These are phyloP conservation scores for Heloderma charlesbogerti DNA, from an alignment of 2,113 vertebrate genomes.

Conservation along the genomic window DNA sequence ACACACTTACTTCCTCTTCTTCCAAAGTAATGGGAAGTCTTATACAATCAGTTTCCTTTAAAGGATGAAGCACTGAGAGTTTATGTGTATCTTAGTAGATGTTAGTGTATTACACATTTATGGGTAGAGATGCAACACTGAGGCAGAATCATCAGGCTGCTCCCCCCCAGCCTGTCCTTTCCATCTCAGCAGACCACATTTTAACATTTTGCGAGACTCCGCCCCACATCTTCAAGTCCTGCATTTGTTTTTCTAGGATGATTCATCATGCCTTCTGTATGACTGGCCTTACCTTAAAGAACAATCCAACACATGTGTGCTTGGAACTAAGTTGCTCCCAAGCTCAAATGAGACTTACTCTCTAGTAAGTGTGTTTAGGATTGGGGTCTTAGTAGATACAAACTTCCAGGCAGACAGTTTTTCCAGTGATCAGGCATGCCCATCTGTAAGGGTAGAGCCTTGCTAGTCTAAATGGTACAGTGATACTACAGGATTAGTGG, in stretches of 20 bases:
- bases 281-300: neutral
- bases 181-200: neutral
- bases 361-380: neutral
- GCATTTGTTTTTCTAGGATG: neutral
- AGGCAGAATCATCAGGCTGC: neutral
- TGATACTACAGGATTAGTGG: neutral
- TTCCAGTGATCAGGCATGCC: neutral
- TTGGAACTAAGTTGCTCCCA: neutral
- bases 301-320: neutral
- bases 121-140: neutral
- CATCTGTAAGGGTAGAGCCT: neutral
- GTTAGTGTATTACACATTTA: neutral
- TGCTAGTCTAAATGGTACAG: neutral
- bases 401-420: neutral
- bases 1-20: neutral
- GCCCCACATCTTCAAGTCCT: neutral
- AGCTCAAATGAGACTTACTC: neutral
- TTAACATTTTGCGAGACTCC: neutral
- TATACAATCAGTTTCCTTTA: neutral
- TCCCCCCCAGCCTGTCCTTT: neutral
- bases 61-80: neutral
- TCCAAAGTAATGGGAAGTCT: neutral
- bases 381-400: neutral
- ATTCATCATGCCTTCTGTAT: neutral
- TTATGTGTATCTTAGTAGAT: too few relatives aligned